Base-by-base conservation (phyloP, 2,888 invertebrate genomes). In the Hirtodrosophila alboralis region DNA sequence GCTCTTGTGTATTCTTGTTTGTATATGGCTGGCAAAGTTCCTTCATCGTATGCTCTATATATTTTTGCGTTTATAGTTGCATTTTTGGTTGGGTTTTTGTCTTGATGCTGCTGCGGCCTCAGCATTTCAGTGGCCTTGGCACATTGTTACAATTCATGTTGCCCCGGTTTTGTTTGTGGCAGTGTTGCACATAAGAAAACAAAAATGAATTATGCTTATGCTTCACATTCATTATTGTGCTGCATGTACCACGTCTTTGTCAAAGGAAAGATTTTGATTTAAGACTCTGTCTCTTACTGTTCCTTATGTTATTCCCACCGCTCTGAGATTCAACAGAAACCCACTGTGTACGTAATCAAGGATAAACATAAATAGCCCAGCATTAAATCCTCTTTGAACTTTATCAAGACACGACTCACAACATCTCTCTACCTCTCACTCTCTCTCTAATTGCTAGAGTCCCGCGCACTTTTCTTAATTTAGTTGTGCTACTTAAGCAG, bases 401-500 rank as follows among this genome's bases (percentile, higher is more conserved):
- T 59, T 49, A 72, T 68, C 64, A 44, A 48, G 31, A 54, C 63
- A 58, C 40, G 59, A 36, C 45, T 33, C 16, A 14, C 2, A 43
- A 14, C 21, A 47, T 51, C 56, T 28, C 30, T 40, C 5, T 12
- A n/a, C 40, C 18, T 28, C 31, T 41, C 12, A 38, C 38, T 43
- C 61, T 21, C 53, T 60, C 12, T 48, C 36, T 84, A 84, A 80
- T 76, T 78, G 77, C 65, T 63, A 37, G 12, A 12, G 37, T 23
- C n/a, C 38, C 28, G 30, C 26, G 26, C 48, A 62, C 61, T 74
- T 68, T 79, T 81, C 85, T 71, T 80, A 79, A 80, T 80, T 80
- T 79, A 79, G 83, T 75, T 80, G 83, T 75, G 83, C 73, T 77
- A 75, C 80, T 80, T 80, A 80, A 83, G 75, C 73, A 77, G 73